Evolutionary conservation across 2,888 invertebrate species (phyloP).

Genomic region (Caradrina kadenii): DNA sequence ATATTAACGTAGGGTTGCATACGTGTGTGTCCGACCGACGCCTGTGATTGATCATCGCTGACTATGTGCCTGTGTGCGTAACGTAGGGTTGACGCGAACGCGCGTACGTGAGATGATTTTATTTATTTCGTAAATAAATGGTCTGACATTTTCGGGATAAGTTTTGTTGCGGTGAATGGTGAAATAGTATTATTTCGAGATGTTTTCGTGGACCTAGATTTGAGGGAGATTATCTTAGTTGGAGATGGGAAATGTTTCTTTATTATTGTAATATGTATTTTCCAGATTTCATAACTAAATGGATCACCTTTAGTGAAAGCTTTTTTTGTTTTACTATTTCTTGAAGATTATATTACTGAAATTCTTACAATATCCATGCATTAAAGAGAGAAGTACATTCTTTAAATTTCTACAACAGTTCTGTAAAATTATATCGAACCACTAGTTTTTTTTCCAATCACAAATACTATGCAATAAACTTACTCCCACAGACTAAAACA

Average conservation of each 20-base stretch:
- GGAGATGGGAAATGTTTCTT: neutral
- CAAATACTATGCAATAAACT: conserved; percentile 24
- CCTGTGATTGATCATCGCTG: conserved; percentile 72
- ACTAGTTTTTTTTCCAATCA: conserved; percentile 38
- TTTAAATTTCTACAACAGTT: too few relatives aligned
- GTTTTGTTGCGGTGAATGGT: conserved; percentile 52
- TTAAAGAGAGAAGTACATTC: too few relatives aligned
- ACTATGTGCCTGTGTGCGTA: conserved; percentile 65
- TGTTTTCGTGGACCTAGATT: conserved; percentile 38
- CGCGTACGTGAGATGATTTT: conserved; percentile 65
- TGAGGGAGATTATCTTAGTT: conserved; percentile 21
- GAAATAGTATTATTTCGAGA: conserved; percentile 46
- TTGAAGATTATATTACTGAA: neutral
- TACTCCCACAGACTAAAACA: conserved; percentile 17
- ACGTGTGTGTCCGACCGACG: conserved; percentile 44
- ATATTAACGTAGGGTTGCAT: conserved; percentile 49
- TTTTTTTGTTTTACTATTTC: neutral
- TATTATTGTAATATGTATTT: conserved; percentile 5
- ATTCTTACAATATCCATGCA: too few relatives aligned
- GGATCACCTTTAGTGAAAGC: neutral
- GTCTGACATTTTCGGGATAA: conserved; percentile 52
- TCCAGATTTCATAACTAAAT: conserved; percentile 15
- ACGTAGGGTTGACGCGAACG: conserved; percentile 70
- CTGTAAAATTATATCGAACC: neutral
- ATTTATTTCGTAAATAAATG: conserved; percentile 63